These are phyloP conservation scores for Temnothorax rugatulus DNA, from an alignment of 2,888 invertebrate genomes.

Conservation along the genomic window DNA sequence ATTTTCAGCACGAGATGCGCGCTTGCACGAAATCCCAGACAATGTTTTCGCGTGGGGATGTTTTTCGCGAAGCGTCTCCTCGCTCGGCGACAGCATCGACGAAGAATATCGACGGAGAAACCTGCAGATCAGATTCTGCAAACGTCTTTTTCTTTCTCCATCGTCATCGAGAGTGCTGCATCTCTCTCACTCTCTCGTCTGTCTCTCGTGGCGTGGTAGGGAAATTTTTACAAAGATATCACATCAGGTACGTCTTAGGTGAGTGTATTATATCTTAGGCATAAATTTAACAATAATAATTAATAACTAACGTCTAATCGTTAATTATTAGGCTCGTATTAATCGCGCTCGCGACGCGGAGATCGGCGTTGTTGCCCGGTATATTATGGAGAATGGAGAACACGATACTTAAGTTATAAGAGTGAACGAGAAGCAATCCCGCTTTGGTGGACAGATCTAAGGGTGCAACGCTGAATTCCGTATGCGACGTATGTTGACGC, in stretches of 20 bases:
- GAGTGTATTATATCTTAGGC: slow-evolving; percentile 83
- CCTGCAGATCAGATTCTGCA: slow-evolving; percentile 26
- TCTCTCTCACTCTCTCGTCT: slow-evolving; percentile 5
- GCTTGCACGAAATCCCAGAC: slow-evolving; percentile 30
- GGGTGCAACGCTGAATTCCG: slow-evolving; percentile 37
- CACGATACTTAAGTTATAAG: background rate
- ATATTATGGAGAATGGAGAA: background rate
- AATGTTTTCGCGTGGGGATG: slow-evolving; percentile 6
- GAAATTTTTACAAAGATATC: slow-evolving; percentile 81
- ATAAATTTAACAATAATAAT: slow-evolving; percentile 82
- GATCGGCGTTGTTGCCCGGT: slow-evolving; percentile 23
- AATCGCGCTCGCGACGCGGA: slow-evolving; percentile 50
- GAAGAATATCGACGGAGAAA: slow-evolving; percentile 36
- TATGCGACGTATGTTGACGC: slow-evolving; percentile 37
- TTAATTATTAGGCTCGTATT: slow-evolving; percentile 76
- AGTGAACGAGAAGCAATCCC: background rate
- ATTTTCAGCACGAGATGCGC: slow-evolving; percentile 29
- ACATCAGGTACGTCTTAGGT: slow-evolving; percentile 82
- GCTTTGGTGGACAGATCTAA: background rate
- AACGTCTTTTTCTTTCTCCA: slow-evolving; percentile 47
- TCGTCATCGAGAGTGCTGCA: slow-evolving; percentile 46
- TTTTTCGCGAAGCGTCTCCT: slow-evolving; percentile 53
- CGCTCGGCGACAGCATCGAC: slow-evolving; percentile 40
- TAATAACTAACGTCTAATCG: slow-evolving; percentile 81
- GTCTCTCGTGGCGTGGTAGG: slow-evolving; percentile 61